A percentile compares a stretch with the other conserved stretches of the same genome.
Evolutionary conservation across 2,888 invertebrate species (phyloP).

Genomic region (Penaeus monodon): DNA sequence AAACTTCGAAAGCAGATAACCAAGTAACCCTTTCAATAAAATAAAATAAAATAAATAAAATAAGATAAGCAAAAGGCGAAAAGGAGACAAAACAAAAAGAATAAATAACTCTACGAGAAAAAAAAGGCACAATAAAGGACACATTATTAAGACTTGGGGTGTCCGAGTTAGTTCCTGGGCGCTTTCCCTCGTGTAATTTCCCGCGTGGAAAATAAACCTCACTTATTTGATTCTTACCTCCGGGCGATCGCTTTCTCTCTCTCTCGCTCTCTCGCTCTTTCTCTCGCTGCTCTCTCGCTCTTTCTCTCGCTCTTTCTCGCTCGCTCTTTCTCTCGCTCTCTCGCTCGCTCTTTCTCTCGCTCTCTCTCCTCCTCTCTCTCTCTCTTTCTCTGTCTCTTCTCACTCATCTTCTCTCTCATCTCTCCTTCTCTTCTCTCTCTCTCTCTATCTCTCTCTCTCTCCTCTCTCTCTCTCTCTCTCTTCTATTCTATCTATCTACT

Average conservation of each 20-base stretch:
- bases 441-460: conserved; percentile 40
- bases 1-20: too few relatives aligned
- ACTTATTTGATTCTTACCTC: conserved; percentile 52
- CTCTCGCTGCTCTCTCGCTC: neutral
- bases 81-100: too few relatives aligned
- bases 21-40: too few relatives aligned
- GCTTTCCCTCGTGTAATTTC: too few relatives aligned
- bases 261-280: neutral
- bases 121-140: too few relatives aligned
- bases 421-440: conserved; percentile 35
- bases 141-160: too few relatives aligned
- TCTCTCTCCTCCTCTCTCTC: neutral
- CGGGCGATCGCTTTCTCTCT: neutral
- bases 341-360: neutral
- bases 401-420: neutral
- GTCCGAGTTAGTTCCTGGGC: too few relatives aligned
- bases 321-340: neutral
- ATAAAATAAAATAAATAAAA: too few relatives aligned
- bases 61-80: too few relatives aligned
- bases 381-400: neutral
- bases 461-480: neutral
- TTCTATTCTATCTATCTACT: too few relatives aligned
- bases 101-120: too few relatives aligned
- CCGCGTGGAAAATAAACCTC: too few relatives aligned
- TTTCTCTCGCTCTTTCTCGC: neutral